Evolutionary conservation across 2,797 vertebrate genomes (phyloP), one percentile per base, ranked within the genome.

Genomic region (Sebastes glaucus): DNA sequence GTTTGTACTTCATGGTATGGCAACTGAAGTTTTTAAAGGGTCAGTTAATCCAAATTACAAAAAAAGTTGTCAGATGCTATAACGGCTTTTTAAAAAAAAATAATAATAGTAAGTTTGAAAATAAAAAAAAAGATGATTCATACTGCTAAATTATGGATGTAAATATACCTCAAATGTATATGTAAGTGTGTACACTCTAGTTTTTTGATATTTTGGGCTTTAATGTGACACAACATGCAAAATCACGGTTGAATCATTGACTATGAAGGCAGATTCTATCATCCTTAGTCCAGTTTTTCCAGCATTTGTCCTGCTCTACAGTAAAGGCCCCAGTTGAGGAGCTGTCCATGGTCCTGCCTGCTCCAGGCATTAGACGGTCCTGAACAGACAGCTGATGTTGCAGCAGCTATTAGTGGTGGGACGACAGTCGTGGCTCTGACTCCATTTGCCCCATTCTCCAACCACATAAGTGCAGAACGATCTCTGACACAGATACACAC

Each of bases 331-430:
- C 32, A 67, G 60, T 23, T 23, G 2, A 16, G 35, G 88, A 88
- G 64, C 89, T 92, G 87, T 93, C 91, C 83, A 0, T 78, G 83
- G 78, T 85, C 6, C 81, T 87, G 70, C 59, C 16, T 35, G 22
- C 38, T 69, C 18, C 61, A 64, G 46, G 13, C 33, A 30, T 76
- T 55, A 46, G 23, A 53, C 30, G 2, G 63, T 74, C 62, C 67
- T 83, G 78, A 80, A 55, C 68, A 42, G 62, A 35, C 70, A 80
- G 61, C 65, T 69, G 78, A 76, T 71, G 60, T 22, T 80, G 32
- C 73, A 53, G 74, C 62, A 76, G 80, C 74, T 60, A 63, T 82
- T 71, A 83, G 68, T 30, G 76, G 42, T 71, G n/a, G 60, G 67
- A 61, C 74, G 72, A 16, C 67, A 73, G 38, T 78, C 60, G 27